These are phyloP conservation scores for Orussus abietinus DNA, from an alignment of 1,140 invertebrate genomes.

Conservation along the genomic window DNA sequence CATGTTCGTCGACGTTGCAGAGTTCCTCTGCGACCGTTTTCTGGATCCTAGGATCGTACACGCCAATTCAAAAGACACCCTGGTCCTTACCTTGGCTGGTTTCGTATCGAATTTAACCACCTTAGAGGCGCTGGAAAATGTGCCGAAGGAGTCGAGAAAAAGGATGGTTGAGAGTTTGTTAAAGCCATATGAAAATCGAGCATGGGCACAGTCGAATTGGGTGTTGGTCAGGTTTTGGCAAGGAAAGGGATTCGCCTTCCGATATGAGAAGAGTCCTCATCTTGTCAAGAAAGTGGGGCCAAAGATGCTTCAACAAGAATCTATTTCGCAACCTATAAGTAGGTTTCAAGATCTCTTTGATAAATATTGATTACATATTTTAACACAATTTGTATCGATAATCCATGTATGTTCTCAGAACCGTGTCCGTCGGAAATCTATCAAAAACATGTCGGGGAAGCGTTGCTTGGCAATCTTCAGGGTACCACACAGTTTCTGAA, in stretches of 20 bases:
- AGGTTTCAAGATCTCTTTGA: too few relatives aligned
- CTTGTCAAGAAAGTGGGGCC: constrained; percentile 52
- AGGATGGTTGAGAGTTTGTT: constrained; percentile 66
- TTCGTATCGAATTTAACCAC: constrained; percentile 63
- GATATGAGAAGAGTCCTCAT: constrained; percentile 66
- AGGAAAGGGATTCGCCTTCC: constrained; percentile 76
- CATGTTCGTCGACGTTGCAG: constrained; percentile 61
- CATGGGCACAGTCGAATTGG: constrained; percentile 86
- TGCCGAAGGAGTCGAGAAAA: constrained; percentile 52
- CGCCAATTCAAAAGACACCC: constrained; percentile 70
- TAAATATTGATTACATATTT: too few relatives aligned
- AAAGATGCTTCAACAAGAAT: constrained; percentile 47
- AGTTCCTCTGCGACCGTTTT: constrained; percentile 73
- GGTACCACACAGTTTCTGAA: constrained; percentile 67
- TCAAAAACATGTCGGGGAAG: constrained; percentile 56
- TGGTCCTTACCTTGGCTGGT: constrained; percentile 73
- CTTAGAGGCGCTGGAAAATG: constrained; percentile 61
- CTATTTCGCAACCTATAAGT: constrained; percentile 52
- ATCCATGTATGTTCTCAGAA: constrained; percentile 44
- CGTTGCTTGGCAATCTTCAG: constrained; percentile 47
- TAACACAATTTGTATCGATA: constrained; percentile 6
- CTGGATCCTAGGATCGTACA: constrained; percentile 72
- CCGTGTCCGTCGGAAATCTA: constrained; percentile 61
- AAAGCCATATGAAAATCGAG: constrained; percentile 75
- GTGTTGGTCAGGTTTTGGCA: constrained; percentile 81